Evolutionary conservation across 2,888 invertebrate genomes (phyloP).

Genomic region (Conus canariensis): DNA sequence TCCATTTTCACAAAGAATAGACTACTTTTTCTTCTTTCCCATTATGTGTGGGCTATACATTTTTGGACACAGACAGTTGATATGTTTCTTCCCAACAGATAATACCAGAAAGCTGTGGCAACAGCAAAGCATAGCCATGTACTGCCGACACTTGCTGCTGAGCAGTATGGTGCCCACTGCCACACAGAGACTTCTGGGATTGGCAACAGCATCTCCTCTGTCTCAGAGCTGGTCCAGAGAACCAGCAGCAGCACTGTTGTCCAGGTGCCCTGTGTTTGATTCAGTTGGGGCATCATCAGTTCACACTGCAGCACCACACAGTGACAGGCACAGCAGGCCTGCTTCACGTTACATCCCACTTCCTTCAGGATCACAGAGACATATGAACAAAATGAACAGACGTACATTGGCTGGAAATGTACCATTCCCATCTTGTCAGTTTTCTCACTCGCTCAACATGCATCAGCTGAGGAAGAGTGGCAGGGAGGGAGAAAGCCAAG

Average conservation of each 20-base stretch:
- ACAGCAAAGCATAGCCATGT: conserved; percentile 24
- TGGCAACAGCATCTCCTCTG: conserved; percentile 15
- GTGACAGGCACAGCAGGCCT: background rate
- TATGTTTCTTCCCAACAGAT: too few relatives aligned
- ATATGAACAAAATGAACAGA: background rate
- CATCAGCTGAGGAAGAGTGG: background rate
- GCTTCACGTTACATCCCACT: background rate
- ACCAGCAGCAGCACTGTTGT: background rate
- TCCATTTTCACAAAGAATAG: too few relatives aligned
- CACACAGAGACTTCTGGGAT: conserved; percentile 26
- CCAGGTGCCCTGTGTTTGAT: too few relatives aligned
- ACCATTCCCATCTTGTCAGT: conserved; percentile 14
- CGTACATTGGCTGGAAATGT: background rate
- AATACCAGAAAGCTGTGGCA: too few relatives aligned
- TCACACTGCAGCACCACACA: background rate
- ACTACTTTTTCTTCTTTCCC: too few relatives aligned
- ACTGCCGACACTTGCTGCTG: conserved; percentile 33
- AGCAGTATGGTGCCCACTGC: conserved; percentile 28
- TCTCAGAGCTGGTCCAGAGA: background rate
- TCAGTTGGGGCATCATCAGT: background rate
- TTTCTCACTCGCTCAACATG: background rate
- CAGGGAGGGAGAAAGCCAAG: background rate
- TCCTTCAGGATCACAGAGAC: background rate
- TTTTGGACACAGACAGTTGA: too few relatives aligned
- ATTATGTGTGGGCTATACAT: too few relatives aligned